A percentile compares a stretch with the other conserved stretches of the same genome.
Conservation (phyloP, 30 jellyfish, hydroid and myxozoan species). For the Mastigias papua region DNA sequence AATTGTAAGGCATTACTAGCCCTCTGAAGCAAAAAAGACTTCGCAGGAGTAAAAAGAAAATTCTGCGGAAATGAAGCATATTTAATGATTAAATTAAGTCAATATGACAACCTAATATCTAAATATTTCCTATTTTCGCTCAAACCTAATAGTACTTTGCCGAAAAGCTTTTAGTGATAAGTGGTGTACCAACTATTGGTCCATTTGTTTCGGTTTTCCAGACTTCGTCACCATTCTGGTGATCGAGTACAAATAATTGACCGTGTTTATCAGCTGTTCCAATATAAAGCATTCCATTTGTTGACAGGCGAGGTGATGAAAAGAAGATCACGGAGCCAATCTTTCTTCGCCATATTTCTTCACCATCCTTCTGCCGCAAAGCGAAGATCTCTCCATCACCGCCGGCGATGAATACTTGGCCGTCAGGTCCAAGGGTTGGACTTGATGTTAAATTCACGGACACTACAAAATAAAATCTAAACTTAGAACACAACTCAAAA, state of each 20-base stretch:
- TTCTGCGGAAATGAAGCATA: no score
- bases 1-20: no score
- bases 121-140: neutral
- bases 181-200: conserved; percentile 91
- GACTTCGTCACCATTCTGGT: conserved; percentile 62
- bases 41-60: no score
- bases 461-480: conserved; percentile 29
- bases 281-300: conserved; percentile 74
- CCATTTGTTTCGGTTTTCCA: conserved; percentile 88
- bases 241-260: conserved; percentile 70
- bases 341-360: conserved; percentile 71
- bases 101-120: neutral
- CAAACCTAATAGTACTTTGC: conserved; percentile 28
- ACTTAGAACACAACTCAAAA: no score
- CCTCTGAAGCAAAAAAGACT: no score
- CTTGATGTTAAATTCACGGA: conserved; percentile 76
- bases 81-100: neutral
- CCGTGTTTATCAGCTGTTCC: conserved; percentile 91
- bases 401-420: conserved; percentile 77
- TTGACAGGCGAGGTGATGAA: conserved; percentile 88
- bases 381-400: conserved; percentile 87
- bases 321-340: conserved; percentile 83
- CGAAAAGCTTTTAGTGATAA: conserved; percentile 63
- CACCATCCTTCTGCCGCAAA: conserved; percentile 45
- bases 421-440: conserved; percentile 78